Base-by-base conservation (phyloP, 1,140 invertebrate species). In the Mycetomoellerius zeteki region DNA sequence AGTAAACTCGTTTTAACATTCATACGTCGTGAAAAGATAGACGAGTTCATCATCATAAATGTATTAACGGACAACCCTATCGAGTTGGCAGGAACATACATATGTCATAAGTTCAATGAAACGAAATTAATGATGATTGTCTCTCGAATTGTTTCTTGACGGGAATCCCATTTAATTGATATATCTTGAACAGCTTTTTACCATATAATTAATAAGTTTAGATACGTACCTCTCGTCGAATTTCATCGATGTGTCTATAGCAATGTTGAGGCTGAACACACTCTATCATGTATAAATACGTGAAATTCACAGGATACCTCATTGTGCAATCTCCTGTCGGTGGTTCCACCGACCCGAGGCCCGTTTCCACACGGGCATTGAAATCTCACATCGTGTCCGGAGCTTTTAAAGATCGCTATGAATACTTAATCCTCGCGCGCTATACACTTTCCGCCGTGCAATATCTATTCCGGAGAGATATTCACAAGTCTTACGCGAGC, bases 361-460 rank as follows among this genome's bases (percentile, higher is more conserved):
- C n/a, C n/a, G n/a, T n/a, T 10, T 8, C 14, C 43, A 21, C 14
- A 19, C 43, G 24, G 37, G 12, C 12, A 76, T 76, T 76, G 33
- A 43, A 76, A 43, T 64, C 12, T 78, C 12, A n/a, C 27, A 8
- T 7, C 16, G 14, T 33, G 21, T 33, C 12, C 21, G 24, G 43
- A 33, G 19, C 12, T 65, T 50, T 78, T 33, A 65, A 78, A 65
- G 60, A 78, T n/a, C 24, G 6, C 10, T 65, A 65, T 78, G 76
- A 78, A 78, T 65, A 19, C 12, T 50, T 75, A 58, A 75, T 37
- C 58, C 27, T 50, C 76, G 37, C 24, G 37, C 24, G 12, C 37
- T 47, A 37, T 62, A 77, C 60, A 30, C 8, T 43, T 43, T 43
- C 37, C 8, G 8, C 24, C 5, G 6, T 33, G 43, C 60, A 30